A percentile compares a stretch with the other conserved stretches of the same genome.
Evolutionary conservation across 2,888 invertebrate species (phyloP).

Genomic region (Nemotelus pantherinus): DNA sequence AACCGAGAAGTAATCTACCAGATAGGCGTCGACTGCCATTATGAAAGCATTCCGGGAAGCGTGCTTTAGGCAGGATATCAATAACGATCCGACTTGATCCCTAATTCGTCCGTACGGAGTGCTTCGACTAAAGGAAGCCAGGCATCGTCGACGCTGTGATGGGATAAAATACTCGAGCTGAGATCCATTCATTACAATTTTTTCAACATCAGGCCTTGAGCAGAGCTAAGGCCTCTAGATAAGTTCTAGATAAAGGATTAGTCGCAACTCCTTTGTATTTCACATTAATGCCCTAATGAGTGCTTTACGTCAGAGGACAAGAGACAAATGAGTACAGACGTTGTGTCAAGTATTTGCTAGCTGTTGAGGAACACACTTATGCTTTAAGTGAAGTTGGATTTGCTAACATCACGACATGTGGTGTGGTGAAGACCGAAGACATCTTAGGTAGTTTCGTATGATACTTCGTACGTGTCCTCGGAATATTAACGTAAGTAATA

Average conservation of each 20-base stretch:
- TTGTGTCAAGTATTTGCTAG: slow-evolving; percentile 6
- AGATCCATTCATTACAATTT: slow-evolving; percentile 44
- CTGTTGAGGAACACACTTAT: not conserved
- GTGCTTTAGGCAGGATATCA: slow-evolving; percentile 34
- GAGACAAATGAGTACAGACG: slow-evolving; percentile 21
- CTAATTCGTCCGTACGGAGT: not conserved
- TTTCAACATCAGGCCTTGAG: slow-evolving; percentile 11
- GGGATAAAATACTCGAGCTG: slow-evolving; percentile 19
- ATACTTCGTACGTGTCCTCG: too few species aligned
- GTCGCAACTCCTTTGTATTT: slow-evolving; percentile 22
- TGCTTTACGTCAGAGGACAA: slow-evolving; percentile 13
- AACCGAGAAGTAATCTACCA: not conserved
- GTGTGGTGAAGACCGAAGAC: too few species aligned
- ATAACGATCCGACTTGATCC: slow-evolving; percentile 33
- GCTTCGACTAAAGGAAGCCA: slow-evolving; percentile 9
- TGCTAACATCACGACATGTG: too few species aligned
- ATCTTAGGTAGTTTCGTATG: too few species aligned
- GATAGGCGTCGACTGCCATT: slow-evolving; percentile 7
- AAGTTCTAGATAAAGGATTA: slow-evolving; percentile 40
- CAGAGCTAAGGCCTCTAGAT: slow-evolving; percentile 26
- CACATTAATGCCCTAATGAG: slow-evolving; percentile 29
- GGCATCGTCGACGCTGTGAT: not conserved
- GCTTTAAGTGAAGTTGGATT: not conserved
- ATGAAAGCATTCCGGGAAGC: slow-evolving; percentile 15
- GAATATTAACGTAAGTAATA: too few species aligned